phyloP scores from a whole-genome alignment of 2,113 vertebrate species.

The Perca schrenkii region DNA sequence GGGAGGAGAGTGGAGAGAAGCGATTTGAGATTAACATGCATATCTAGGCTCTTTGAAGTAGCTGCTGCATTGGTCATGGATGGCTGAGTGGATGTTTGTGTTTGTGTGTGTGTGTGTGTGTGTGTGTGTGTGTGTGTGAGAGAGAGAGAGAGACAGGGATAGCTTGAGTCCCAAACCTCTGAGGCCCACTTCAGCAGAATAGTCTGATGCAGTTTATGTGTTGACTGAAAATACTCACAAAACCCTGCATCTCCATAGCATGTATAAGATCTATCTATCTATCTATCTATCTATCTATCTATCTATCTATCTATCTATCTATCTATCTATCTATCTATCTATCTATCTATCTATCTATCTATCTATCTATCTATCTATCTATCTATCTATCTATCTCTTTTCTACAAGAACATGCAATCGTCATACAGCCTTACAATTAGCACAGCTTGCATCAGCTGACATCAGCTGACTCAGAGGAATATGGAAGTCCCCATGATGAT shows the following conservation, averaged over 20 bases:
- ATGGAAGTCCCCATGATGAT: slow-evolving; percentile 79
- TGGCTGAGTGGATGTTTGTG: slow-evolving; percentile 35
- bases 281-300: too few species aligned
- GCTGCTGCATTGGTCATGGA: slow-evolving; percentile 66
- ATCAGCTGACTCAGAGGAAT: slow-evolving; percentile 86
- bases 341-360: neutral
- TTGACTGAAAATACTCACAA: neutral
- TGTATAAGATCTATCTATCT: too few species aligned
- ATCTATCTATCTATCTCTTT: slow-evolving; percentile 15
- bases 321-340: neutral
- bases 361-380: slow-evolving; percentile 15
- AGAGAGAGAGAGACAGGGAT: neutral
- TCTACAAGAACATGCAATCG: slow-evolving; percentile 45
- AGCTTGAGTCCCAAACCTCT: slow-evolving; percentile 40
- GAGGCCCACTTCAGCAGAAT: neutral
- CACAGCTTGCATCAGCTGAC: slow-evolving; percentile 87
- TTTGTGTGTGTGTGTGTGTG: neutral
- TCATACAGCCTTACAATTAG: slow-evolving; percentile 74
- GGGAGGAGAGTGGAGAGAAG: slow-evolving; percentile 7
- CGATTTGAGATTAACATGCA: slow-evolving; percentile 52
- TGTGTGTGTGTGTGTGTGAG: neutral
- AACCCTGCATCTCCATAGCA: neutral
- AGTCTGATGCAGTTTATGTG: neutral
- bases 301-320: too few species aligned
- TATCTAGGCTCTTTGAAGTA: slow-evolving; percentile 65